Base-by-base conservation (phyloP, 2,797 vertebrate genomes). In the Apogon hyalosoma region DNA sequence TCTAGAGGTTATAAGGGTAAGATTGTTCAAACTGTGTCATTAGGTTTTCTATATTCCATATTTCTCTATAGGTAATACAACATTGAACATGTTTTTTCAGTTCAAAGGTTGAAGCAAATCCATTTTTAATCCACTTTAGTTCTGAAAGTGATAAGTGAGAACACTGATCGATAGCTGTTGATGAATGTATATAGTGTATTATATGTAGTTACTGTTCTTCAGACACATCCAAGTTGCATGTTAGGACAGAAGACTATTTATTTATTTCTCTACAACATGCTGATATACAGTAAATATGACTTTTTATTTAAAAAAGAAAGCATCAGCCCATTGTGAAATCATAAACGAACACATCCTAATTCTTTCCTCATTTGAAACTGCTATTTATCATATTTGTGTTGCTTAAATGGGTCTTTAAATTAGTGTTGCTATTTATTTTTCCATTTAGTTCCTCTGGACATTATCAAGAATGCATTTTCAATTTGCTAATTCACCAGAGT, bases 351-450 rank as follows among this genome's bases (percentile, higher is more conserved):
- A 33, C 13, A 18, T 19, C 40, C 10, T 7, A 24, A 57, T 43
- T 52, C 2, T 33, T 2, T 68, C 3, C 51, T 52, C 43, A 21
- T 45, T 63, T 61, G 36, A 61, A 59, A 65, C 28, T 62, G 41
- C 51, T 84, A 60, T 77, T 75, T 84, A 63, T 71, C 58, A 50
- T 28, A 24, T 6, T 82, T 78, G 31, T 71, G 50, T 47, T 65
- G 61, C 66, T 74, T 41, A n/a, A 63, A 38, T 66, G n/a, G 15
- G 11, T 73, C 39, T 82, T 54, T 73, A 60, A 75, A 66, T 78
- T 42, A 56, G 3, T 63, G 21, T 66, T 58, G 45, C 28, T 87
- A 84, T 84, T 87, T 88, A 82, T 82, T 85, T 80, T 68, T 47
- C 9, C 40, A 51, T 4, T 43, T 12, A 74, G 6, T 50, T 69